Conservation (phyloP, 2,888 invertebrate genomes). For the Eutolmus rufibarbis region DNA sequence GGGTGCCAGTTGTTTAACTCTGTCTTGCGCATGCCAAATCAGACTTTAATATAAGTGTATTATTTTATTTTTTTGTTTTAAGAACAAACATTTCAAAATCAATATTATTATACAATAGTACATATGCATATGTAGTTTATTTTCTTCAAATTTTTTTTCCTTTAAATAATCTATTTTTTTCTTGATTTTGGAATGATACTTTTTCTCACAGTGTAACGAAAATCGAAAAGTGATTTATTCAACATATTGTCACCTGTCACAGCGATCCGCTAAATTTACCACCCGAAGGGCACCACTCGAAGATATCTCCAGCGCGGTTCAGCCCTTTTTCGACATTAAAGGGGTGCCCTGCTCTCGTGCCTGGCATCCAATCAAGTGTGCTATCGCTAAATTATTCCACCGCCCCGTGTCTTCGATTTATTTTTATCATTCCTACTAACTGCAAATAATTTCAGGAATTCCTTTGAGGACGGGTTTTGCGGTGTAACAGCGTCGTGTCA, state of each 20-base stretch:
- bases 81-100: too few species aligned
- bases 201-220: not conserved
- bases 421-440: conserved; percentile 25
- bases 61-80: too few species aligned
- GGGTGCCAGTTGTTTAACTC: too few species aligned
- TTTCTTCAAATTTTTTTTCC: too few species aligned
- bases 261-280: not conserved
- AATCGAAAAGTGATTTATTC: not conserved
- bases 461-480: not conserved
- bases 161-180: too few species aligned
- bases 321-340: conserved; percentile 40
- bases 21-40: too few species aligned
- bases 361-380: not conserved
- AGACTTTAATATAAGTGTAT: too few species aligned
- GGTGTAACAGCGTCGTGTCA: not conserved
- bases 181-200: too few species aligned
- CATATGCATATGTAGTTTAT: too few species aligned
- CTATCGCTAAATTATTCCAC: conserved; percentile 12
- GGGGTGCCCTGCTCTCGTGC: not conserved
- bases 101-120: too few species aligned
- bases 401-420: not conserved
- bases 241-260: not conserved
- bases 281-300: conserved; percentile 40
- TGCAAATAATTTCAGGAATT: conserved; percentile 21
- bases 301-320: conserved; percentile 42